Base-by-base conservation (phyloP, 1,140 invertebrate species). In the Propsilocerus akamusi region DNA sequence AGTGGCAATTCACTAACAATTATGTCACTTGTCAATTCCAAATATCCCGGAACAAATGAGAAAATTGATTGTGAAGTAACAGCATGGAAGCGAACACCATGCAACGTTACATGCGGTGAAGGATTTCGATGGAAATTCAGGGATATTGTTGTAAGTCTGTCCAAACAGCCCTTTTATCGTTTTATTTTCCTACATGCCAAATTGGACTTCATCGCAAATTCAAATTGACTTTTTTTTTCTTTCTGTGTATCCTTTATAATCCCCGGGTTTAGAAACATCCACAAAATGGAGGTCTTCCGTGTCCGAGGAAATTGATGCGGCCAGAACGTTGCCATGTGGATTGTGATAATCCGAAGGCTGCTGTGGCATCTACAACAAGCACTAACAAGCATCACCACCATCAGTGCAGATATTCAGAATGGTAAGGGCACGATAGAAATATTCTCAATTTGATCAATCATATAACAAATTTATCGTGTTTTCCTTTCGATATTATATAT, bases 201-300 rank as follows among this genome's bases (percentile, higher is more conserved):
- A n/a, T n/a, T n/a, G n/a, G 48, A 8, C 3, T 32, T 20, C 48
- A 41, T 49, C 25, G 17, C 23, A 3, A 12, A 26, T 25, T 53
- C 37, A 34, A 26, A 25, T 26, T 26, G 25, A 51, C 52, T 37
- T 22, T 51, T 26, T 25, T 34, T 30, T 22, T 51, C 24, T 25
- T 34, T 30, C 22, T 28, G 17, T 51, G 24, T 32, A n/a, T 37
- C 11, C 10, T 48, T 25, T 51, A 34, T 50, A n/a, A n/a, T n/a
- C n/a, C n/a, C n/a, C n/a, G n/a, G 1, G 66, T 67, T 4, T 52
- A 78, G 61, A 59, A 65, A n/a, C 60, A 72, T 4, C 70, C 78
- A 1, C 64, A 70, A 52, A 81, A 83, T 56, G 80, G 78, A 0
- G 84, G 84, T 6, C 74, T 72, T 53, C 65, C 59, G 3, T 88